Evolutionary conservation across 2,888 invertebrate species (phyloP).

Genomic region (Galerucella nymphaeae): DNA sequence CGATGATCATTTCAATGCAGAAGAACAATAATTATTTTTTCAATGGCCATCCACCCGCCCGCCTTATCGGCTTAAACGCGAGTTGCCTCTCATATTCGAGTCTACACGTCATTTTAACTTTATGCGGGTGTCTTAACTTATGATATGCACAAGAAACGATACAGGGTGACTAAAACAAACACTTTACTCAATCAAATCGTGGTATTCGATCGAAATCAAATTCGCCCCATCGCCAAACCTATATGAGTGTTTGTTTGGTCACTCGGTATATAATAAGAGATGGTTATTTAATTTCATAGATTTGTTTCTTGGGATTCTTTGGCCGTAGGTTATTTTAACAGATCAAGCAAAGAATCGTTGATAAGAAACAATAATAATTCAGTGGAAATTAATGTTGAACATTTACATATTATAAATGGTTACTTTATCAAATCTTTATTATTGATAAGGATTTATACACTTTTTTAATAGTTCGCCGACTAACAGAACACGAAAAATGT

Average conservation of each 20-base stretch:
- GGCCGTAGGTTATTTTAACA: conserved; percentile 10
- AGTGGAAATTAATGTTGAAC: conserved; percentile 12
- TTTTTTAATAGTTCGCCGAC: conserved; percentile 5
- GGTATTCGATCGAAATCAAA: too few relatives aligned
- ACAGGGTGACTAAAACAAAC: conserved; percentile 14
- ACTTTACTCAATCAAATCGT: not conserved
- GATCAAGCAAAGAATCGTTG: conserved; percentile 9
- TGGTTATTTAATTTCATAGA: conserved; percentile 4
- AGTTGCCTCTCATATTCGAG: conserved; percentile 13
- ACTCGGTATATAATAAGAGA: not conserved
- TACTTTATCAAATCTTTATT: conserved; percentile 6
- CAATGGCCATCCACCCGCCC: conserved; percentile 28
- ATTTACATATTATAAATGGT: conserved; percentile 8
- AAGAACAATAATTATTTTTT: conserved; percentile 49
- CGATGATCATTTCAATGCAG: conserved; percentile 43
- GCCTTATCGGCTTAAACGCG: conserved; percentile 12
- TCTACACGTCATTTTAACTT: conserved; percentile 34
- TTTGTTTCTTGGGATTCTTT: conserved; percentile 2
- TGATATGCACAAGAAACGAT: conserved; percentile 46
- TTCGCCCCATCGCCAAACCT: too few relatives aligned
- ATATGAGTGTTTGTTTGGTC: not conserved
- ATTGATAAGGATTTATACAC: conserved; percentile 1
- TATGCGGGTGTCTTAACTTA: conserved; percentile 49
- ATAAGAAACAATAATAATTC: conserved; percentile 7
- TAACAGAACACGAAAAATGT: not conserved